Evolutionary conservation across 2,113 vertebrate genomes (phyloP).

Genomic region (Pipa parva): DNA sequence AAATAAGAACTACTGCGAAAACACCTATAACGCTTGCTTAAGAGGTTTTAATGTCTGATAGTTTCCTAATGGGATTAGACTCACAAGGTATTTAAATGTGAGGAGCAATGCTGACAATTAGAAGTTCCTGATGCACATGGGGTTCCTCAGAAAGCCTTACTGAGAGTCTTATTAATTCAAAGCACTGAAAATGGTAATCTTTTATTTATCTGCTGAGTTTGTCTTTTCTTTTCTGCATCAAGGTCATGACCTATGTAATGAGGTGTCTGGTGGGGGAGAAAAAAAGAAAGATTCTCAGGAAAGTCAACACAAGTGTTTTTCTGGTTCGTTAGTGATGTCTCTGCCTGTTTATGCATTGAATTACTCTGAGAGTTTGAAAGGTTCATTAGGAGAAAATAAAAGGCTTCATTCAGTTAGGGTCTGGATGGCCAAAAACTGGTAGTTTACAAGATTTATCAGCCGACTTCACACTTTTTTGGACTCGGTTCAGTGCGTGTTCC

Average conservation of each 20-base stretch:
- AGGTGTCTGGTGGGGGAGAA: no score
- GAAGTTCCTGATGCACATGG: slow-evolving; percentile 50
- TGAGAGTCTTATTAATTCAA: slow-evolving; percentile 30
- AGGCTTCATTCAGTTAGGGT: no score
- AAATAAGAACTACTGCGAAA: slow-evolving; percentile 58
- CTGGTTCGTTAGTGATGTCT: no score
- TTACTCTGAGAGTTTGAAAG: no score
- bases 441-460: no score
- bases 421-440: no score
- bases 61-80: slow-evolving; percentile 73
- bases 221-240: neutral
- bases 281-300: no score
- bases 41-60: slow-evolving; percentile 75
- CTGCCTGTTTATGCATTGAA: no score
- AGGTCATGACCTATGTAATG: neutral
- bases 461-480: no score
- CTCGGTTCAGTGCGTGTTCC: no score
- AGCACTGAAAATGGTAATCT: neutral
- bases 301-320: no score
- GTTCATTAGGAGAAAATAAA: no score
- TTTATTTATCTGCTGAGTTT: neutral
- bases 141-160: slow-evolving; percentile 46
- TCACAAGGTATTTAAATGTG: slow-evolving; percentile 58
- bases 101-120: slow-evolving; percentile 56
- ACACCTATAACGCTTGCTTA: slow-evolving; percentile 67